Percentiles rank a stretch among this genome's conserved stretches.
phyloP scores from a whole-genome alignment of 2,113 vertebrate genomes.

The Epinephelus moara region DNA sequence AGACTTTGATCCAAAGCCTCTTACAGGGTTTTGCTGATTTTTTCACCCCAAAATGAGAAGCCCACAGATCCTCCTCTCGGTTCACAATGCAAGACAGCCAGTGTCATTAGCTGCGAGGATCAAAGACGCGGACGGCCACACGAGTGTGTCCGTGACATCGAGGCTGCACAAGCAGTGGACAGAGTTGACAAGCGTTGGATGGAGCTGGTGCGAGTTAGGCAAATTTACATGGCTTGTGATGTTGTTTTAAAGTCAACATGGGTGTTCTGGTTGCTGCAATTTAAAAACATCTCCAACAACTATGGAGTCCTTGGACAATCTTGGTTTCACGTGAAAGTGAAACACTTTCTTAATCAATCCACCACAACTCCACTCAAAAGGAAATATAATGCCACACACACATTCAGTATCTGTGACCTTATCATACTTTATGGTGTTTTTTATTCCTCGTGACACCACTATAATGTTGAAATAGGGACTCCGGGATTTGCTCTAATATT shows the following conservation, averaged over 20 bases:
- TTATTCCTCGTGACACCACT: conserved; percentile 34
- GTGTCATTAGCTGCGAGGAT: conserved; percentile 50
- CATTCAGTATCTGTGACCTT: conserved; percentile 22
- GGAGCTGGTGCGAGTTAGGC: not conserved
- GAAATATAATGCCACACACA: too few species aligned
- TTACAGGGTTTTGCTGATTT: conserved; percentile 68
- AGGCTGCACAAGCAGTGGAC: conserved; percentile 12
- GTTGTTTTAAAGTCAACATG: not conserved
- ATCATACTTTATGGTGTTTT: conserved; percentile 40
- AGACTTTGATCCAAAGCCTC: conserved; percentile 79
- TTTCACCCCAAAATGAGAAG: conserved; percentile 63
- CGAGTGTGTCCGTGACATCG: conserved; percentile 10
- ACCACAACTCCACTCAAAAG: not conserved
- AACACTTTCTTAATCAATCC: conserved; percentile 12
- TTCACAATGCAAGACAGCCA: conserved; percentile 25
- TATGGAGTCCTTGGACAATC: not conserved
- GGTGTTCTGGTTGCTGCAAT: not conserved
- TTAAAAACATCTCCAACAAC: not conserved
- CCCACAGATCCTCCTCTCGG: conserved; percentile 42
- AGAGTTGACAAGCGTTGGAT: conserved; percentile 28
- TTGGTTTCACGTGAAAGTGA: not conserved
- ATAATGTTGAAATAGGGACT: conserved; percentile 54
- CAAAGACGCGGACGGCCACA: conserved; percentile 33
- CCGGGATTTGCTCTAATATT: conserved; percentile 48
- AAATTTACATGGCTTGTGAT: not conserved